phyloP scores from a whole-genome alignment of 2,113 vertebrate genomes.

The Rafetus swinhoei region DNA sequence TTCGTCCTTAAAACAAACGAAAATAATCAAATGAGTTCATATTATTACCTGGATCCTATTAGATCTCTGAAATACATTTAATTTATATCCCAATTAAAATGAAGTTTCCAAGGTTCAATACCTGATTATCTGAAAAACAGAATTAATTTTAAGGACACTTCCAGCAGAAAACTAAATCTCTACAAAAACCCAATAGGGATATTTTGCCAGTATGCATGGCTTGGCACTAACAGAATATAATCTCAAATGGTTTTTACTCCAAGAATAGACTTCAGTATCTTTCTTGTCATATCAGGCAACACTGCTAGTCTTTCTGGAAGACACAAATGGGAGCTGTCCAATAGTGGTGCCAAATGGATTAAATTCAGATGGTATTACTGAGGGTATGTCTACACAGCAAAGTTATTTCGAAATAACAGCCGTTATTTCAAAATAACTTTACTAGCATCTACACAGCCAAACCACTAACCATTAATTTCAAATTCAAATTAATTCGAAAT shows the following conservation, averaged over 20 bases:
- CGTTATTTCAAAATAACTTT: too few relatives aligned
- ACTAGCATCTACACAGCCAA: too few relatives aligned
- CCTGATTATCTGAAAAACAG: neutral
- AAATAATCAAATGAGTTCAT: neutral
- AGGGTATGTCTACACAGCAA: neutral
- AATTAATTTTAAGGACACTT: neutral
- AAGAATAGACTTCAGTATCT: neutral
- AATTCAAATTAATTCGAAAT: too few relatives aligned
- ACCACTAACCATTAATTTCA: too few relatives aligned
- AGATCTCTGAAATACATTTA: neutral
- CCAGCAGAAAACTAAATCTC: too few relatives aligned
- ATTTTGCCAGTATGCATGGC: too few relatives aligned
- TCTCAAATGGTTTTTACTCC: neutral
- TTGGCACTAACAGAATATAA: neutral
- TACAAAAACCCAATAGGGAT: too few relatives aligned
- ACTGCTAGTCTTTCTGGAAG: neutral
- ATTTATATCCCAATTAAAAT: neutral
- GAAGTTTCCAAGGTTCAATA: neutral
- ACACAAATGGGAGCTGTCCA: neutral
- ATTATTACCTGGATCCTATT: neutral
- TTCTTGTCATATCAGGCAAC: slow-evolving; percentile 1
- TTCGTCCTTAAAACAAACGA: slow-evolving; percentile 42
- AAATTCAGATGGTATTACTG: neutral
- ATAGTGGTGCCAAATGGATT: accelerated
- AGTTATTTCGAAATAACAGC: too few relatives aligned